A percentile compares a stretch with the other conserved stretches of the same genome.
Conservation (phyloP, 1,140 invertebrate genomes). For the Sminthurinus signatus region DNA sequence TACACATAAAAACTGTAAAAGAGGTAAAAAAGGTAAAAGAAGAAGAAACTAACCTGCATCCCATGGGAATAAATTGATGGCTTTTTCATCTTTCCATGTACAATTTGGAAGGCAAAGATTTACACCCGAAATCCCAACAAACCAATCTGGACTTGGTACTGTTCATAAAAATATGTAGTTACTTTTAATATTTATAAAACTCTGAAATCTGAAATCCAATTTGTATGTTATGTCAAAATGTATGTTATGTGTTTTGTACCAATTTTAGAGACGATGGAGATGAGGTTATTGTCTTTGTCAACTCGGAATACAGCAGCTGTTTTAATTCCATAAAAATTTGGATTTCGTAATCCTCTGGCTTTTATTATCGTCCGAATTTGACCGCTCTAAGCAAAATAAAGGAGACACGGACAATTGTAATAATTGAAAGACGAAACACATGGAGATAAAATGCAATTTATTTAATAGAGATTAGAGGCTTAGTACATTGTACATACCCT, state of each 20-base stretch:
- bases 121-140: slow-evolving; percentile 78
- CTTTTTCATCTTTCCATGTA: slow-evolving; percentile 70
- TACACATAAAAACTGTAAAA: too few relatives aligned
- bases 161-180: too few relatives aligned
- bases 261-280: slow-evolving; percentile 92
- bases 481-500: slow-evolving; percentile 53
- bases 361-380: slow-evolving; percentile 80
- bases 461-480: too few relatives aligned
- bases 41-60: too few relatives aligned
- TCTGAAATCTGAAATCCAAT: too few relatives aligned
- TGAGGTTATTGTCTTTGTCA: slow-evolving; percentile 76
- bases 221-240: too few relatives aligned
- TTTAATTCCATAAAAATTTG: slow-evolving; percentile 81
- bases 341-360: slow-evolving; percentile 87
- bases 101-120: slow-evolving; percentile 85
- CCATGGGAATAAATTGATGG: slow-evolving; percentile 83
- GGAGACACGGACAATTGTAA: too few relatives aligned
- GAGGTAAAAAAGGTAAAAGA: too few relatives aligned
- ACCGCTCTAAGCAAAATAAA: slow-evolving; percentile 54
- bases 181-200: too few relatives aligned
- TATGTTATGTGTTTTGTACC: too few relatives aligned
- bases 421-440: too few relatives aligned
- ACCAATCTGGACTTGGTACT: slow-evolving; percentile 92
- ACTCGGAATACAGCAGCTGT: slow-evolving; percentile 72
- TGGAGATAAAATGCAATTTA: not conserved